phyloP scores from a whole-genome alignment of 2,113 vertebrate species.

The Lutjanus erythropterus region DNA sequence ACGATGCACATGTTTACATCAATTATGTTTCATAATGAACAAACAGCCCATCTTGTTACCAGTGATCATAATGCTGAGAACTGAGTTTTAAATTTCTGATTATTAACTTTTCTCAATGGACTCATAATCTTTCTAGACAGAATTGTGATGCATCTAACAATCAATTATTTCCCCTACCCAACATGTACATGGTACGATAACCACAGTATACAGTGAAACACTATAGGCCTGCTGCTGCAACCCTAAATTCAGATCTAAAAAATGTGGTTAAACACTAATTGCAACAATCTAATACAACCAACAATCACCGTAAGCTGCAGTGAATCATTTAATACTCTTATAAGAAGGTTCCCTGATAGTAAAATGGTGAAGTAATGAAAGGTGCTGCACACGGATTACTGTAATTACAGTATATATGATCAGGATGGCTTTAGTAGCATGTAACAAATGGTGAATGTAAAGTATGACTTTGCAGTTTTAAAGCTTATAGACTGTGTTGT shows the following conservation, averaged over 20 bases:
- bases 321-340: neutral
- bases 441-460: slow-evolving; percentile 19
- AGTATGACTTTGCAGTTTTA: slow-evolving; percentile 43
- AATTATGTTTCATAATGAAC: too few relatives aligned
- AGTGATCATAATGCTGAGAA: too few relatives aligned
- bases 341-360: neutral
- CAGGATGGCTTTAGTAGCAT: slow-evolving; percentile 24
- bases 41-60: too few relatives aligned
- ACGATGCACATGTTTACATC: too few relatives aligned
- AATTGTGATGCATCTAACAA: too few relatives aligned
- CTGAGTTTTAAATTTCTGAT: too few relatives aligned
- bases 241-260: neutral
- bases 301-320: neutral
- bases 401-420: slow-evolving; percentile 40
- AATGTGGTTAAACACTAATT: slow-evolving; percentile 16
- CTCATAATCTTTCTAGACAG: too few relatives aligned
- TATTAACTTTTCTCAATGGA: too few relatives aligned
- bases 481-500: slow-evolving; percentile 1
- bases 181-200: too few relatives aligned
- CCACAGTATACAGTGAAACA: too few relatives aligned
- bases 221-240: too few relatives aligned
- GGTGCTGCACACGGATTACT: slow-evolving; percentile 6
- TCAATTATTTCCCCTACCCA: too few relatives aligned
- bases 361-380: slow-evolving; percentile 15
- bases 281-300: slow-evolving; percentile 3